phyloP scores from a whole-genome alignment of 2,888 invertebrate genomes.

The Aphodius granarius region DNA sequence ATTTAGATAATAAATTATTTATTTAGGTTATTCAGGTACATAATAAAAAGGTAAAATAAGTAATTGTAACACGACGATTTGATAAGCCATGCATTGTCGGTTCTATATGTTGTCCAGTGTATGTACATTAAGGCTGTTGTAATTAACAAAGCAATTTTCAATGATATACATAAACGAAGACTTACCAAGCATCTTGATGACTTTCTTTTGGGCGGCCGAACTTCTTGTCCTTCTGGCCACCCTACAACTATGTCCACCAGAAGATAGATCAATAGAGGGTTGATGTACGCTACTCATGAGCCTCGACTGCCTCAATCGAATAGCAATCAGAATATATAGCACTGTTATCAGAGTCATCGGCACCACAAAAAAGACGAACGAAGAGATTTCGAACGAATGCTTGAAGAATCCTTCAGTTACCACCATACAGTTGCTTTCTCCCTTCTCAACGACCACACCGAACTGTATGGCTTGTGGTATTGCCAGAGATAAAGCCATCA shows the following conservation, averaged over 20 bases:
- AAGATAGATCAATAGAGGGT: neutral
- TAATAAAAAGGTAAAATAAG: no score
- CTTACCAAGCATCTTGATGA: slow-evolving; percentile 82
- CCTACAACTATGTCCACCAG: slow-evolving; percentile 11
- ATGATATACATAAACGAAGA: no score
- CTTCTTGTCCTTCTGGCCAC: slow-evolving; percentile 37
- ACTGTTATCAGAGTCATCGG: slow-evolving; percentile 87
- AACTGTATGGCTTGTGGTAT: slow-evolving; percentile 69
- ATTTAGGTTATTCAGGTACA: no score
- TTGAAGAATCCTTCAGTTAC: slow-evolving; percentile 60
- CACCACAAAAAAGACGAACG: slow-evolving; percentile 80
- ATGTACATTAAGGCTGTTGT: no score
- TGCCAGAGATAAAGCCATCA: slow-evolving; percentile 72
- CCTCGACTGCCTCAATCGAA: slow-evolving; percentile 69
- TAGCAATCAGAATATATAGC: slow-evolving; percentile 75
- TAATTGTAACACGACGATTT: no score
- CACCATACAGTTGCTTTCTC: slow-evolving; percentile 54
- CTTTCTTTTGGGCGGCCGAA: slow-evolving; percentile 56
- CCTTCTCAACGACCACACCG: slow-evolving; percentile 51
- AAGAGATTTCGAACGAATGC: slow-evolving; percentile 78
- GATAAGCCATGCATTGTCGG: no score
- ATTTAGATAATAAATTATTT: no score
- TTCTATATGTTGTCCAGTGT: no score
- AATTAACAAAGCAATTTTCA: no score
- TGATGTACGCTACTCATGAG: slow-evolving; percentile 47